Evolutionary conservation across 2,888 invertebrate genomes (phyloP).

Genomic region (Chelonus formosanus): DNA sequence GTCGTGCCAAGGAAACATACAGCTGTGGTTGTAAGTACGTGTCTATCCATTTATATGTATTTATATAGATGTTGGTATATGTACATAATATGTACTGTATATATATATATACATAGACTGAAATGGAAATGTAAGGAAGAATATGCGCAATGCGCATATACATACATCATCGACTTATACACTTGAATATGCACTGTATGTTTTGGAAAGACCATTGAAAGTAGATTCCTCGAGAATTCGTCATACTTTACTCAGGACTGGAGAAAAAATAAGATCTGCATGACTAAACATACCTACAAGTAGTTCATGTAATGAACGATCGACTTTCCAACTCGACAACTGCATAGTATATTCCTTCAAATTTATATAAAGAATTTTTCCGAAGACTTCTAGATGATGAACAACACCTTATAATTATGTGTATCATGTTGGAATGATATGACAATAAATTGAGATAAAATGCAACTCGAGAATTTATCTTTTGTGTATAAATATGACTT

Average conservation of each 20-base stretch:
- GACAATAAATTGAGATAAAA: too few species aligned
- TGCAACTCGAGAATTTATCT: too few species aligned
- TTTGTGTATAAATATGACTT: too few species aligned
- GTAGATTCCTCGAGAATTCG: constrained; percentile 54
- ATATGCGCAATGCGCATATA: constrained; percentile 42
- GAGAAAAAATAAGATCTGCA: not conserved
- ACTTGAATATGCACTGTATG: constrained; percentile 32
- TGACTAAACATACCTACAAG: too few species aligned
- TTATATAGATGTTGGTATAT: constrained; percentile 23
- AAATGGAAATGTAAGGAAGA: constrained; percentile 33
- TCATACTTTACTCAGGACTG: constrained; percentile 39
- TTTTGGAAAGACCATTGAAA: constrained; percentile 44
- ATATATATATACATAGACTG: constrained; percentile 21
- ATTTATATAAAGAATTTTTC: too few species aligned
- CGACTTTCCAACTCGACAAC: too few species aligned
- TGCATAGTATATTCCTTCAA: too few species aligned
- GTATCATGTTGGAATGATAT: too few species aligned
- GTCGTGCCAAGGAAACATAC: constrained; percentile 43
- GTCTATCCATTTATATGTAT: constrained; percentile 19
- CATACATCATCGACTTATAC: constrained; percentile 37
- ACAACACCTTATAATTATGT: too few species aligned
- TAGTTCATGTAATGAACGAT: too few species aligned
- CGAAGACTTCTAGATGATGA: too few species aligned
- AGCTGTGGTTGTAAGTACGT: constrained; percentile 28
- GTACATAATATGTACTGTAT: constrained; percentile 9